phyloP scores from a whole-genome alignment of 2,113 vertebrate species.

The Cyanoliseus patagonus region DNA sequence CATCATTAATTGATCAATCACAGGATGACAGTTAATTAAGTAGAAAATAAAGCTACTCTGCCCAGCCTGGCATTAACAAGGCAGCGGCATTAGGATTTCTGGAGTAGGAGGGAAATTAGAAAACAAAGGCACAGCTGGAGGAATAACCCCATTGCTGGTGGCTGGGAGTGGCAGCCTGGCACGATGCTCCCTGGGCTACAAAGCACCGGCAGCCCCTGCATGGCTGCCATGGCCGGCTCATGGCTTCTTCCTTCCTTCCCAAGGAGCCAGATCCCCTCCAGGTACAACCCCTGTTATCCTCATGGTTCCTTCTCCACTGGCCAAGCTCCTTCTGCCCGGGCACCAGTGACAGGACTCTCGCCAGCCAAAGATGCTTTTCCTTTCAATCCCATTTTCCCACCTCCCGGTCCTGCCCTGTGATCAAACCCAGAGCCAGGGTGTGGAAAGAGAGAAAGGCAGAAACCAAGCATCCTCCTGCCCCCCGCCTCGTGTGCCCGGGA shows the following conservation, averaged over 20 bases:
- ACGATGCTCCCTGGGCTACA: fast-evolving
- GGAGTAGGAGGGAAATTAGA: slow-evolving; percentile 33
- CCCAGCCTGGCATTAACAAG: slow-evolving; percentile 57
- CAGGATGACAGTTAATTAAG: slow-evolving; percentile 61
- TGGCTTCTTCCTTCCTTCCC: not conserved
- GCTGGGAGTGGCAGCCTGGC: slow-evolving; percentile 6
- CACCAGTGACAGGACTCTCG: not conserved
- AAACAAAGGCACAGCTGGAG: slow-evolving; percentile 49
- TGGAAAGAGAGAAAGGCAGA: not conserved
- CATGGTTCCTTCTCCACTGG: fast-evolving
- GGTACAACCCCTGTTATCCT: not conserved
- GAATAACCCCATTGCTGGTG: not conserved
- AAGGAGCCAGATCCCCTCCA: not conserved
- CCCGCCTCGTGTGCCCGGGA: not conserved
- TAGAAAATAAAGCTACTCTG: slow-evolving; percentile 67
- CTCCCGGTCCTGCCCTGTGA: not conserved
- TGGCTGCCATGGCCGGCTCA: fast-evolving
- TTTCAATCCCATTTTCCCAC: not conserved
- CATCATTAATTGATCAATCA: slow-evolving; percentile 67
- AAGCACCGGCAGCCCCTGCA: not conserved
- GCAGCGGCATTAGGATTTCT: slow-evolving; percentile 37
- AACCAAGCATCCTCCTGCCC: not conserved
- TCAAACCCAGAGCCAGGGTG: not conserved
- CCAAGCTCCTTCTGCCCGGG: fast-evolving
- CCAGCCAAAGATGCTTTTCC: not conserved